Conservation (phyloP, 2,113 vertebrate species). For the Conger conger region DNA sequence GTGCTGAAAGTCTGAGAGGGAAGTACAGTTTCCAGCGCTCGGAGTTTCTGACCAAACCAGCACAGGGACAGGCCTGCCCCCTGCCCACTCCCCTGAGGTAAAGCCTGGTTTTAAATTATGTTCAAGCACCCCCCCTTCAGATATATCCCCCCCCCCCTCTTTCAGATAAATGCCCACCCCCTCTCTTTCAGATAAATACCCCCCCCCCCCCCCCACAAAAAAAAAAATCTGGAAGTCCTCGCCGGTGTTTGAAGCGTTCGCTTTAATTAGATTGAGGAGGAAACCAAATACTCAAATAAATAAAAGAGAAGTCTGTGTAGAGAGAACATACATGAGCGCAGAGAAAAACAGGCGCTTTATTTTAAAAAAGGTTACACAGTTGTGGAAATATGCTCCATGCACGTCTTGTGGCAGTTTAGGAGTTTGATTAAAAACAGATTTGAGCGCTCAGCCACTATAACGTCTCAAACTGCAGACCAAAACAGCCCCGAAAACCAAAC, state of each 20-base stretch:
- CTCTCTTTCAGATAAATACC: too few species aligned
- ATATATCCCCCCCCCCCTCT: too few species aligned
- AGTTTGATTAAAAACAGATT: slow-evolving; percentile 65
- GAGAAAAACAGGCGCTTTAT: slow-evolving; percentile 21
- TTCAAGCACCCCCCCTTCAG: not conserved
- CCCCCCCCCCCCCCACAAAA: not conserved
- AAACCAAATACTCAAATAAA: not conserved
- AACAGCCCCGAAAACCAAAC: slow-evolving; percentile 29
- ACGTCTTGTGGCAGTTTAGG: slow-evolving; percentile 61
- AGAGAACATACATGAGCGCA: slow-evolving; percentile 34
- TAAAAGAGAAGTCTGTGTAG: not conserved
- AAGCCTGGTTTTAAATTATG: not conserved
- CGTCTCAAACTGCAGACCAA: slow-evolving; percentile 44
- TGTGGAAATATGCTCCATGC: slow-evolving; percentile 60
- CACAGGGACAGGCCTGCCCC: too few species aligned
- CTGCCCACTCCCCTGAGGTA: too few species aligned
- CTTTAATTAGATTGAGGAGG: slow-evolving; percentile 34
- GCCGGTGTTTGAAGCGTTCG: slow-evolving; percentile 35
- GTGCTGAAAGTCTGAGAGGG: too few species aligned
- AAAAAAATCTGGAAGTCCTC: slow-evolving; percentile 9
- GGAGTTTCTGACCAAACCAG: not conserved
- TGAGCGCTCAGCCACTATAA: slow-evolving; percentile 35
- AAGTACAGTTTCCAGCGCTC: too few species aligned
- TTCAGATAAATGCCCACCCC: too few species aligned
- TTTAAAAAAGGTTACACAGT: slow-evolving; percentile 57